Conservation (phyloP, 2,797 vertebrate species). For the Heliangelus exortis region DNA sequence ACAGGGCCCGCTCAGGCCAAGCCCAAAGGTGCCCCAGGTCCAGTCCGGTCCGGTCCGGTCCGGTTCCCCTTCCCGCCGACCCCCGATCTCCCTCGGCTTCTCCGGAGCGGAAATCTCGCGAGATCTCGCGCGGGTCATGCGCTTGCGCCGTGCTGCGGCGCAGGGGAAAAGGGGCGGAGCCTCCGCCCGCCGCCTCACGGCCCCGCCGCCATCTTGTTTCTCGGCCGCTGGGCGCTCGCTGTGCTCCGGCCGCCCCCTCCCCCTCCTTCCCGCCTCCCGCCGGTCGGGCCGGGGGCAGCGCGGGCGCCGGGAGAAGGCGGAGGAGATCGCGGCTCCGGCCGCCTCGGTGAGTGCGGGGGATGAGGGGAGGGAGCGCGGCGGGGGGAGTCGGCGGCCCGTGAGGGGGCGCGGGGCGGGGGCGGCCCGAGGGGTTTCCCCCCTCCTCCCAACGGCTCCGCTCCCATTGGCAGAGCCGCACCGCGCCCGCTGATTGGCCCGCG, state of each 20-base stretch:
- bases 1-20: too few species aligned
- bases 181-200: background rate
- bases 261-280: background rate
- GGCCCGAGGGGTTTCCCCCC: background rate
- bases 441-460: background rate
- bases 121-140: background rate
- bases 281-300: background rate
- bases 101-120: background rate
- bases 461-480: background rate
- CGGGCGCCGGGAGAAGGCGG: background rate
- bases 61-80: too few species aligned
- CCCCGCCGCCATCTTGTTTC: conserved; percentile 88
- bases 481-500: background rate
- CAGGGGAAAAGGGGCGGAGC: conserved; percentile 57
- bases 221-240: conserved; percentile 54
- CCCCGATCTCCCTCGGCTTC: too few species aligned
- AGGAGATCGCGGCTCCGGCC: background rate
- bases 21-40: too few species aligned
- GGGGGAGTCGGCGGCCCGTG: background rate
- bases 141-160: conserved; percentile 49
- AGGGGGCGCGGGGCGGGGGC: background rate
- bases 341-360: background rate
- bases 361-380: background rate
- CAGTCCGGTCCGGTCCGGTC: too few species aligned
- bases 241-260: conserved; percentile 47